Evolutionary conservation across 2,888 invertebrate species (phyloP).

Genomic region (Isoperla grammatica): DNA sequence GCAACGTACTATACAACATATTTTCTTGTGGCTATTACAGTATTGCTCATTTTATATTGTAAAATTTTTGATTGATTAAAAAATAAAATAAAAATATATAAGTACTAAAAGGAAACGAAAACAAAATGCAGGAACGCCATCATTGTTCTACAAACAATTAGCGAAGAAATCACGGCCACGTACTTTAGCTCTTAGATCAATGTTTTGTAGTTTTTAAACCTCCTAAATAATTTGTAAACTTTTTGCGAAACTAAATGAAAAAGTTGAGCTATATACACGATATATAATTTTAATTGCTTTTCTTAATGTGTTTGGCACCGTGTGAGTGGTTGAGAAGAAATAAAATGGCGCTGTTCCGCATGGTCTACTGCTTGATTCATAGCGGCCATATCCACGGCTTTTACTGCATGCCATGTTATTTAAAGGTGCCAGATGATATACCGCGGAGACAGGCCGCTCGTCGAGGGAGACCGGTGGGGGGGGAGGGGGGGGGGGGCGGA

Average conservation of each 20-base stretch:
- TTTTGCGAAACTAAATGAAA: background rate
- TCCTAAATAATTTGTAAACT: background rate
- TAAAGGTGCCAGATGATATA: slow-evolving; percentile 1
- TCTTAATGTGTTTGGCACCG: background rate
- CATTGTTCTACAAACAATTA: too few species aligned
- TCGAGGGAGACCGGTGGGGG: background rate
- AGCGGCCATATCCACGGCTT: background rate
- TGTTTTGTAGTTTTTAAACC: too few species aligned
- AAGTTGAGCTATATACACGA: background rate
- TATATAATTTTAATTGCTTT: slow-evolving; percentile 20
- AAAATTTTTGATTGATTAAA: too few species aligned
- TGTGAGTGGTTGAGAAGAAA: background rate
- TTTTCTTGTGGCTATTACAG: too few species aligned
- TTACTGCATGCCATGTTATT: slow-evolving; percentile 8
- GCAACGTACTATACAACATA: too few species aligned
- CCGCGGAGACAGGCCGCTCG: background rate
- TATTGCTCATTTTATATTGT: too few species aligned
- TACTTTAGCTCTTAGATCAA: too few species aligned
- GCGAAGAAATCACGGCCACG: too few species aligned
- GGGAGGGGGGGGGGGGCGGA: background rate
- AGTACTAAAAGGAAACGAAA: too few species aligned
- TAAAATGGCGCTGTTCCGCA: background rate
- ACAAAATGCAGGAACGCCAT: too few species aligned
- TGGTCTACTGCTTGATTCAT: background rate
- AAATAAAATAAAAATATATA: too few species aligned